A percentile compares a stretch with the other conserved stretches of the same genome.
phyloP scores from a whole-genome alignment of 1,140 invertebrate species.

The Batillaria attramentaria region DNA sequence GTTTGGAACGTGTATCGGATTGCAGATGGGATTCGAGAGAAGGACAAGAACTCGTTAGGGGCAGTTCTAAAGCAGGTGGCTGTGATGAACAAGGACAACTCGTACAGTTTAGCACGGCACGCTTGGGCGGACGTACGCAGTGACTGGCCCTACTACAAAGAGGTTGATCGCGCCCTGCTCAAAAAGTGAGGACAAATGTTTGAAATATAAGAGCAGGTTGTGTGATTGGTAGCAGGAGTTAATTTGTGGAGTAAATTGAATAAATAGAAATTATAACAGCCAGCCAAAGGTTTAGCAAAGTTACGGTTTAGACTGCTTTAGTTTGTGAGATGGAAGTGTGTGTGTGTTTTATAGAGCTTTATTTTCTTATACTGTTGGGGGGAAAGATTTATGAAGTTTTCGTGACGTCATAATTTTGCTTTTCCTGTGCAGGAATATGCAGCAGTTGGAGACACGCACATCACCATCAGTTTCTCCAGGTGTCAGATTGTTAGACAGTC shows the following conservation, averaged over 20 bases:
- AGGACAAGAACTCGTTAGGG: conserved; percentile 82
- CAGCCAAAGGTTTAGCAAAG: no score
- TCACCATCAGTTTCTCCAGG: conserved; percentile 44
- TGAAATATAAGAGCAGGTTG: no score
- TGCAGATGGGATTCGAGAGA: conserved; percentile 90
- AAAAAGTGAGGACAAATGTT: conserved; percentile 85
- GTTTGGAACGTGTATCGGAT: not conserved
- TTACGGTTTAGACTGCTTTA: no score
- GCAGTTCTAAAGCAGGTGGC: conserved; percentile 86
- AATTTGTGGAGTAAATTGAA: no score
- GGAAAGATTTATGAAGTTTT: not conserved
- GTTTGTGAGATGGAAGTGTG: no score
- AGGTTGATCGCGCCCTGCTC: conserved; percentile 87
- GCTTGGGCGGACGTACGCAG: conserved; percentile 94
- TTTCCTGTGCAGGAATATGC: conserved; percentile 38
- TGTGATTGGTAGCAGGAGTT: no score
- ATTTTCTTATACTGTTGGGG: not conserved
- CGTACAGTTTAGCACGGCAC: conserved; percentile 86
- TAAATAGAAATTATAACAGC: no score
- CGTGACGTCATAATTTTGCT: not conserved
- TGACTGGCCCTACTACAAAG: conserved; percentile 94
- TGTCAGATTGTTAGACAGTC: conserved; percentile 45
- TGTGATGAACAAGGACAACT: conserved; percentile 84
- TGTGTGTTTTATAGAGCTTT: not conserved
- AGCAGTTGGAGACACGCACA: conserved; percentile 12